These are phyloP conservation scores for Thaleichthys pacificus DNA, from an alignment of 2,797 vertebrate genomes.

Conservation along the genomic window DNA sequence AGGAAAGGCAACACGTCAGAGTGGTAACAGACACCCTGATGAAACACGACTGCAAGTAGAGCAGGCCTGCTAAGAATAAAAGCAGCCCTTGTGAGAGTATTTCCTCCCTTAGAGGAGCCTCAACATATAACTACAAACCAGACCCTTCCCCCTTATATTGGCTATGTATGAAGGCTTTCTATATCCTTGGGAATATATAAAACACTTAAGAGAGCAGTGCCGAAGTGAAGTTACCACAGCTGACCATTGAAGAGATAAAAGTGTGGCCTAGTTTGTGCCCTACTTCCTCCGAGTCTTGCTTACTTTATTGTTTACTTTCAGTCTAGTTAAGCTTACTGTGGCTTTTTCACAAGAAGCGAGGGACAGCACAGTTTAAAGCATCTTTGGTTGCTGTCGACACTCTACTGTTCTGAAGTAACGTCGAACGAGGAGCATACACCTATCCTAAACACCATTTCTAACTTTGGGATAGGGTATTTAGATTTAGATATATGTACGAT, in stretches of 20 bases:
- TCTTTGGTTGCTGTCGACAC: neutral
- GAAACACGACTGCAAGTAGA: slow-evolving; percentile 52
- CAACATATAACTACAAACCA: neutral
- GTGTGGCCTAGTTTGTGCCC: slow-evolving; percentile 67
- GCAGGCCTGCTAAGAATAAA: slow-evolving; percentile 59
- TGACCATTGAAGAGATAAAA: slow-evolving; percentile 58
- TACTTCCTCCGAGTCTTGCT: slow-evolving; percentile 38
- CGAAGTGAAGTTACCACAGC: slow-evolving; percentile 54
- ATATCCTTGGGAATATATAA: slow-evolving; percentile 59
- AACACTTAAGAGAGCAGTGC: slow-evolving; percentile 52
- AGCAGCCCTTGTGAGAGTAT: neutral
- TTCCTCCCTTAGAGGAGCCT: slow-evolving; percentile 7
- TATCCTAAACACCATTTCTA: neutral
- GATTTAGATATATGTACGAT: too few species aligned
- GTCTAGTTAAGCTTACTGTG: slow-evolving; percentile 32
- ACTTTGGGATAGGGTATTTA: neutral
- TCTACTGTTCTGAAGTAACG: neutral
- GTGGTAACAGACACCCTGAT: slow-evolving; percentile 37
- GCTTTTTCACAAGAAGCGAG: neutral
- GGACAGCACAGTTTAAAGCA: neutral
- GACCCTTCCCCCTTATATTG: neutral
- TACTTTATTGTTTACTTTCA: slow-evolving; percentile 21
- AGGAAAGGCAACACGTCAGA: slow-evolving; percentile 28
- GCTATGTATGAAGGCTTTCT: slow-evolving; percentile 38
- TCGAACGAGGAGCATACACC: neutral